Evolutionary conservation across 1,140 invertebrate genomes (phyloP), one percentile per base, ranked within the genome.

Genomic region (Nephila pilipes): DNA sequence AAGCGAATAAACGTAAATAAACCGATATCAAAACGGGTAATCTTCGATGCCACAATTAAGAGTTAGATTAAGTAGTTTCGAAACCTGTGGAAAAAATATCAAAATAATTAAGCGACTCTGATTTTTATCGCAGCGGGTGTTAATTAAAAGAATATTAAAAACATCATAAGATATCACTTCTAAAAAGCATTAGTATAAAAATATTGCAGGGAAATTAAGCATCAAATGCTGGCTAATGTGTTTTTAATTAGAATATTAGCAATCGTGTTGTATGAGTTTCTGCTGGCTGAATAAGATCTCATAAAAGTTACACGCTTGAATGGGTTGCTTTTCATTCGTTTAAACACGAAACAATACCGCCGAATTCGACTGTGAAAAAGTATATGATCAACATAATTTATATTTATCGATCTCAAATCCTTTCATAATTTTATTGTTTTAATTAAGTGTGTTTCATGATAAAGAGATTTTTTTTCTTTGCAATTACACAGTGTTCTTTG

Each of bases 111-210:
- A 36, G 29, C 18, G 14, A 29, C 32, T 29, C n/a, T 75, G 69
- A 75, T 75, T 75, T 75, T 75, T 75, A 75, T 75, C 69, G 4
- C 69, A 29, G 32, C 29, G 4, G 1, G 18, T 29, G 69, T 32
- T 75, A 75, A 75, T 75, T 75, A 75, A 75, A 75, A 75, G 69
- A 32, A 75, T 75, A 75, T 75, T 32, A 75, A 36, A 75, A 75
- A 36, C 69, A 75, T 75, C 69, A 75, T 32, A 75, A 29, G 29
- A 75, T 75, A 75, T 20, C 69, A 14, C 69, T 75, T 14, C 25
- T 22, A 75, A 75, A 75, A 75, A 75, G 29, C 3, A 29, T 16
- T 22, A 14, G 1, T 29, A 75, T 75, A 75, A 75, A 75, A 75
- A 75, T 18, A 32, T 32, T 75, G 12, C 69, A 36, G 32, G 32